Base-by-base conservation (phyloP, 2,113 vertebrate genomes). In the Trogon surrucura region DNA sequence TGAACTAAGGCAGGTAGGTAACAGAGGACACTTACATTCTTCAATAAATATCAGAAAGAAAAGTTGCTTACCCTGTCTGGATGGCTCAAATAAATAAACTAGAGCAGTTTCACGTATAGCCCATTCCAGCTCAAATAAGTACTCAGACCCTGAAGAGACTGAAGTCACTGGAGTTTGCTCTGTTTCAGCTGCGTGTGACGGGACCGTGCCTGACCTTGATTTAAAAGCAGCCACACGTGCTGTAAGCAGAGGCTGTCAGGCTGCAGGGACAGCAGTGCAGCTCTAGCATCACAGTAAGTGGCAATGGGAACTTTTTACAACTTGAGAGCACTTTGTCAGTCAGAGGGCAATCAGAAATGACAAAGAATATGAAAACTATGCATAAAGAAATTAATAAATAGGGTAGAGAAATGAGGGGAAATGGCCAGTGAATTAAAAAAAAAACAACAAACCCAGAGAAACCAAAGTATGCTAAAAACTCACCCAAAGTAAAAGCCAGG, bases 401-500 rank as follows among this genome's bases (percentile, higher is more conserved):
- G 25, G 9, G 21, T 60, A 56, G 29, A 38, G 29, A 45, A 93
- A 83, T 60, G 32, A 91, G 66, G 74, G 32, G n/a, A 16, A 69
- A 30, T 19, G 23, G 29, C 38, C 50, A 75, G 41, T 36, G 69
- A 45, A 44, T 67, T 71, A 70, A 5, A 89, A 65, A 5, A 90
- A 32, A 53, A 36, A 36, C 36, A 36, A 11, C 41, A 41, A 41
- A 41, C 41, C 41, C 2, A 44, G 38, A 70, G 19, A 84, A 88
- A 82, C 29, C 29, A 74, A 93, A 91, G 69, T 54, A 44, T 50
- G 13, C 65, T 61, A 45, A 95, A 93, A 89, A 92, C 93, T 95
- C 89, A 97, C 94, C 92, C 48, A 70, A 86, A 86, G 75, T 47
- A 86, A 96, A 94, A 86, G 66, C 47, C 77, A 79, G 95, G 95